Base-by-base conservation (phyloP, 1,140 invertebrate genomes). In the Diorhabda elongata region DNA sequence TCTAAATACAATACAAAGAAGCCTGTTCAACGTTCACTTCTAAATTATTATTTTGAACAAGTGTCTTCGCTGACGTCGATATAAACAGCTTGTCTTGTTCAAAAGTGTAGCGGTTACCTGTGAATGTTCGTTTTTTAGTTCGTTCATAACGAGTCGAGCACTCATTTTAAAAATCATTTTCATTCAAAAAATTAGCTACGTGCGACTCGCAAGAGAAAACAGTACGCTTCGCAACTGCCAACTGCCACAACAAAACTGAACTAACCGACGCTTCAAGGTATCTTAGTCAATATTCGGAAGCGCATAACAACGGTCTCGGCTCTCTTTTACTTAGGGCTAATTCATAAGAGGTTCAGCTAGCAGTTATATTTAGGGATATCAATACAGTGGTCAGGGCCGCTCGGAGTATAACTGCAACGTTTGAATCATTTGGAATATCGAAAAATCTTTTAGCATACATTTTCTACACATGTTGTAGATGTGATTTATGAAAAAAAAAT, bases 171-270 rank as follows among this genome's bases (percentile, higher is more conserved):
- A 60, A 60, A 60, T 60, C 2, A 60, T 60, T 60, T 60, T 60
- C 8, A 60, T 60, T 60, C 8, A 60, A 60, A 60, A 60, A 41
- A 60, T 60, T 2, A 60, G 2, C 58, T 60, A 60, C 58, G 58
- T 60, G 58, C 58, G 58, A 60, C 58, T 60, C 58, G 41, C 58
- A 60, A 60, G 2, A 60, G 58, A 60, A 60, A 60, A 60, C 26
- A 60, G 58, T 60, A 60, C 58, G 58, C 58, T 60, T 60, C 58
- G 58, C 58, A 60, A 60, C 58, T 60, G 58, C 58, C 58, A 60
- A 6, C 2, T 8, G 6, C 5, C 26, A 26, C 26, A 26, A 26
- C 26, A 26, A 26, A 26, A 26, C 26, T 26, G 26, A 26, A 26
- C 26, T 26, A 26, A 26, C 26, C 26, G 26, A 26, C 26, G 26